Evolutionary conservation across 2,888 invertebrate species (phyloP).

Genomic region (Troides helena): DNA sequence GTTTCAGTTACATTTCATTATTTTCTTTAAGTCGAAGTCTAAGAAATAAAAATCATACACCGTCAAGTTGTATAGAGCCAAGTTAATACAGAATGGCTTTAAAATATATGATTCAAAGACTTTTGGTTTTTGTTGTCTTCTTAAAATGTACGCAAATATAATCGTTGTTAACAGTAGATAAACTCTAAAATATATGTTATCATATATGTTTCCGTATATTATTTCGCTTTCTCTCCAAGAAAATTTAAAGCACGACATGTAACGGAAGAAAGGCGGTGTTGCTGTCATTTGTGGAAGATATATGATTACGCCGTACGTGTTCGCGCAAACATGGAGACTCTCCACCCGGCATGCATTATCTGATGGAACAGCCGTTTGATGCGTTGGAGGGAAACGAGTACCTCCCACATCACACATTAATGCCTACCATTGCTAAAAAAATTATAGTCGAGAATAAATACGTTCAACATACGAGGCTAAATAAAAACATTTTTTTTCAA

Average conservation of each 20-base stretch:
- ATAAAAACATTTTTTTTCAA: too few relatives aligned
- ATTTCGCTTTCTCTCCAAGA: conserved; percentile 6
- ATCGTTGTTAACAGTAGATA: too few relatives aligned
- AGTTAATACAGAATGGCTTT: too few relatives aligned
- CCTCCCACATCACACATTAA: neutral
- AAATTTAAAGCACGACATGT: conserved; percentile 10
- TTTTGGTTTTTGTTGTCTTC: too few relatives aligned
- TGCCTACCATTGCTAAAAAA: neutral
- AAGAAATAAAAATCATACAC: neutral
- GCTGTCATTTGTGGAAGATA: conserved; percentile 14
- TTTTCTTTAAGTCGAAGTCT: neutral
- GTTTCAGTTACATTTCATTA: too few relatives aligned
- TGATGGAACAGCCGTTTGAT: conserved; percentile 7
- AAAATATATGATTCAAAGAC: too few relatives aligned
- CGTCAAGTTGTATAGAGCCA: too few relatives aligned
- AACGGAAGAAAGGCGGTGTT: conserved; percentile 5
- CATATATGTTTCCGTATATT: neutral
- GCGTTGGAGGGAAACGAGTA: neutral
- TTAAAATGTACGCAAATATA: too few relatives aligned
- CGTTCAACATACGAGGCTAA: neutral
- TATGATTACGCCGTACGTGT: conserved; percentile 20
- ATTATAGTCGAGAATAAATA: neutral
- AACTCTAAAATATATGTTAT: too few relatives aligned
- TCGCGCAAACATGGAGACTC: conserved; percentile 16
- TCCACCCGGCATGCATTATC: conserved; percentile 14